Evolutionary conservation across 2,888 invertebrate species (phyloP), one percentile per base, ranked within the genome.

Genomic region (Leptopilina myrica): DNA sequence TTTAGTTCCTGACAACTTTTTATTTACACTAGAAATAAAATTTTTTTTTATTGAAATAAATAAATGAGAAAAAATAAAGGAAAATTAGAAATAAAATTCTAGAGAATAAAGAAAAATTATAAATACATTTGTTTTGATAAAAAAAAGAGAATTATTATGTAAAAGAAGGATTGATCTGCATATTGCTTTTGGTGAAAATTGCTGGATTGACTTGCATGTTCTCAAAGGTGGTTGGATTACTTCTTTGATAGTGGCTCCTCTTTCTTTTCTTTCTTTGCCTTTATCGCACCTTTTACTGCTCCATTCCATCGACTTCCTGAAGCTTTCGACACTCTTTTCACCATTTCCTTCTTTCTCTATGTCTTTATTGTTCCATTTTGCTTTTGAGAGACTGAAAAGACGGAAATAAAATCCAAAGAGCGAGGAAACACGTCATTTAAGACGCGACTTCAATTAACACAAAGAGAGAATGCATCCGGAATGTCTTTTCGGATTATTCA

Each of bases 221-320:
- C 53, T 56, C 73, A 73, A 56, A 73, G 73, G 56, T 73, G 56
- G 56, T 73, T 53, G 73, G 73, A 73, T 73, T 73, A 73, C 56
- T 33, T 15, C 73, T 73, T 73, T 73, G 73, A 73, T 73, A 73
- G 73, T n/a, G 40, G 56, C n/a, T 73, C 33, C 14, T 73, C 73
- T 56, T 73, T 33, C 33, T 33, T 33, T 73, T 43, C 73, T 56
- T 73, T 73, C 33, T 2, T n/a, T 62, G 62, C 20, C n/a, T 33
- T 59, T 11, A 53, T 73, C 53, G 53, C 69, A 69, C 69, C 26
- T 73, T 73, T 56, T 59, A 73, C 33, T n/a, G 73, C 73, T 73
- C 40, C 26, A 33, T 73, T 56, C 56, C 15, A 56, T 56, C 56
- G 73, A 73, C 40, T 73, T 73, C 73, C 33, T 53, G 33, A 53